Conservation (phyloP, 1,140 invertebrate species). For the Babylonia areolata region DNA sequence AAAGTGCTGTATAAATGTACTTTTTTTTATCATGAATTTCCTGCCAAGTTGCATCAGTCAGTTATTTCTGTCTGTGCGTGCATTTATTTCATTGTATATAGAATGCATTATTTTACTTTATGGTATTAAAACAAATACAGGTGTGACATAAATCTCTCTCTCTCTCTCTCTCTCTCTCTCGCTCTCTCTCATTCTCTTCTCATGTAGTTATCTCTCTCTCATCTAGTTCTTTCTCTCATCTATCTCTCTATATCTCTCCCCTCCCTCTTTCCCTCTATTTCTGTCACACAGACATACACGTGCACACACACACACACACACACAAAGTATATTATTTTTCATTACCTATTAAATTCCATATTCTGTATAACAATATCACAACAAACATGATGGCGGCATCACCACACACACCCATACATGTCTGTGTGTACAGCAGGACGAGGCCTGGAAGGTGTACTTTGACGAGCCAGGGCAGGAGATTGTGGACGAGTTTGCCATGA, state of each 20-base stretch:
- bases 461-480: slow-evolving; percentile 98
- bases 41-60: too few relatives aligned
- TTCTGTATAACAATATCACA: too few relatives aligned
- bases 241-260: not conserved
- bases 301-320: not conserved
- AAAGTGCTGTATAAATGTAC: too few relatives aligned
- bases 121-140: too few relatives aligned
- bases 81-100: too few relatives aligned
- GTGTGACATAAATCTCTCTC: too few relatives aligned
- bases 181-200: not conserved
- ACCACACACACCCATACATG: not conserved
- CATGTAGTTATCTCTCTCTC: not conserved
- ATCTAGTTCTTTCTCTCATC: not conserved
- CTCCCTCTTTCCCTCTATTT: not conserved
- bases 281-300: not conserved
- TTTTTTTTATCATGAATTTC: too few relatives aligned
- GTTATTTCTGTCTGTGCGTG: too few relatives aligned
- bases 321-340: not conserved
- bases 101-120: too few relatives aligned
- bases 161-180: not conserved
- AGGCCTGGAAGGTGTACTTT: slow-evolving; percentile 99
- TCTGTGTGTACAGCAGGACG: slow-evolving; percentile 80
- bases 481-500: slow-evolving; percentile 99
- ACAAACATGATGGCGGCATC: too few relatives aligned
- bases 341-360: not conserved